A percentile compares a stretch with the other conserved stretches of the same genome.
Conservation (phyloP, 2,113 vertebrate species). For the Campylorhamphus procurvoides region DNA sequence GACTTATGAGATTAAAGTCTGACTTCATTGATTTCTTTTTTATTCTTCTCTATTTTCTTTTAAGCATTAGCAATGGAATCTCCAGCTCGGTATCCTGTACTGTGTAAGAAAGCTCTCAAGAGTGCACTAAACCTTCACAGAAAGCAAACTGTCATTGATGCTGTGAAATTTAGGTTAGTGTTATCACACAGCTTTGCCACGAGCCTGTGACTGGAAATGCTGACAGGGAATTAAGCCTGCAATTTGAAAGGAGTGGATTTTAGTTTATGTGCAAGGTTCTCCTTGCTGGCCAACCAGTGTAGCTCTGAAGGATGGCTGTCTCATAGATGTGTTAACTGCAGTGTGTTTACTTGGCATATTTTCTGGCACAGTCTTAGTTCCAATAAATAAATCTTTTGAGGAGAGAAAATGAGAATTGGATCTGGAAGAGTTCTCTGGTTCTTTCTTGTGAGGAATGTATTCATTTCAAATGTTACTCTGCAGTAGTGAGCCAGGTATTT, state of each 20-base stretch:
- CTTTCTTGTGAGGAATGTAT: not conserved
- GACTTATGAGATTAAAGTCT: not conserved
- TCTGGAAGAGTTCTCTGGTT: not conserved
- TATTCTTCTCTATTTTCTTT: not conserved
- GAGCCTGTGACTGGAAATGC: not conserved
- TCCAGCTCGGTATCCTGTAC: slow-evolving; percentile 83
- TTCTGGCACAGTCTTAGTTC: not conserved
- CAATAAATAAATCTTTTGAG: not conserved
- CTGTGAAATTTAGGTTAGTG: slow-evolving; percentile 83
- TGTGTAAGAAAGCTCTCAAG: slow-evolving; percentile 88
- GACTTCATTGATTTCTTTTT: not conserved
- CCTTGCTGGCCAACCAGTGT: not conserved
- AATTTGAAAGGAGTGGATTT: not conserved
- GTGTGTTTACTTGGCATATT: not conserved
- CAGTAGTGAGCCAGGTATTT: not conserved
- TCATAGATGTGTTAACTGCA: not conserved
- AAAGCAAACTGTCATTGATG: slow-evolving; percentile 76
- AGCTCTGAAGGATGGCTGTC: not conserved
- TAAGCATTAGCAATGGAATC: slow-evolving; percentile 89
- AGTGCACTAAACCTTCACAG: slow-evolving; percentile 80
- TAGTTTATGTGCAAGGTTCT: not conserved
- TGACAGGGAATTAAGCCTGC: not conserved
- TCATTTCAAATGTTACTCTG: not conserved
- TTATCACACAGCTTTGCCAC: not conserved
- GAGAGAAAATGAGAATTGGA: not conserved